Evolutionary conservation across 2,888 invertebrate genomes (phyloP).

Genomic region (Archips xylosteana): DNA sequence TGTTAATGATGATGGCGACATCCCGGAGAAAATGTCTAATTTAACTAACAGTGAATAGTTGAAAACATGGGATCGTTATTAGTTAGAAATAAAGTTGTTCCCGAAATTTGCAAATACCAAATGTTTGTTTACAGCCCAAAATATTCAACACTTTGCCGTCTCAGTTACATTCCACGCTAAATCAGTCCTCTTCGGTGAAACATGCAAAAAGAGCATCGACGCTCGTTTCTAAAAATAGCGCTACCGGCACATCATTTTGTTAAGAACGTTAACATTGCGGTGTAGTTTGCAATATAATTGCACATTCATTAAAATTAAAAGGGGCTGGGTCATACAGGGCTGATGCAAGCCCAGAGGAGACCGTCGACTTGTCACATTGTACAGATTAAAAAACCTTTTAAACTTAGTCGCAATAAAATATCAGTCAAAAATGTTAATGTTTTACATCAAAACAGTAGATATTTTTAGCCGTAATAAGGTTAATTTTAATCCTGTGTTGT

Average conservation of each 20-base stretch:
- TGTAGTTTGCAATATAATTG: background rate
- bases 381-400: too few species aligned
- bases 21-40: too few species aligned
- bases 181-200: constrained; percentile 28
- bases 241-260: background rate
- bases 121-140: background rate
- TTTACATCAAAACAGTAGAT: too few species aligned
- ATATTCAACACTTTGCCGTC: background rate
- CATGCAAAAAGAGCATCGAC: constrained; percentile 39
- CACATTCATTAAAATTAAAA: background rate
- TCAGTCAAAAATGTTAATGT: too few species aligned
- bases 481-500: too few species aligned
- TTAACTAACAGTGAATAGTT: too few species aligned
- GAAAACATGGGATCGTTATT: too few species aligned
- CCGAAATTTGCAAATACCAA: background rate
- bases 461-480: too few species aligned
- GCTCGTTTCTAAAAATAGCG: constrained; percentile 21
- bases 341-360: background rate
- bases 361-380: background rate
- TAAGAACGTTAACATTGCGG: background rate
- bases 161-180: constrained; percentile 40
- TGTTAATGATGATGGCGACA: too few species aligned
- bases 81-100: background rate
- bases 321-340: background rate
- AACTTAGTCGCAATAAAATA: too few species aligned